Evolutionary conservation across 2,797 vertebrate genomes (phyloP).

Genomic region (Telmatherina bonti): DNA sequence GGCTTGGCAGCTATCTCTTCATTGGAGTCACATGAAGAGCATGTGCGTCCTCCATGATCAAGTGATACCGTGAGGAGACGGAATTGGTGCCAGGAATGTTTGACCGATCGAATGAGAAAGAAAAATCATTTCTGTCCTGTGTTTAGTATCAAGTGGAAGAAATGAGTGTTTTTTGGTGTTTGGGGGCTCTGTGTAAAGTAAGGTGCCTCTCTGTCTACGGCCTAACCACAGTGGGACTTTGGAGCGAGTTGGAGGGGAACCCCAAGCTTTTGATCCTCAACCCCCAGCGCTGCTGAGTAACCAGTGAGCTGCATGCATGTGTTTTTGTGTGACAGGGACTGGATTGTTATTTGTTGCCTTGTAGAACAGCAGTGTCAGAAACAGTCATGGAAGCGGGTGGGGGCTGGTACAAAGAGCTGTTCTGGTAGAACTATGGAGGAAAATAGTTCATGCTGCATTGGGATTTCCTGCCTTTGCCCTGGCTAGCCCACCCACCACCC

Average conservation of each 20-base stretch:
- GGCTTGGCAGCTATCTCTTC: slow-evolving; percentile 53
- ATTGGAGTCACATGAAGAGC: slow-evolving; percentile 85
- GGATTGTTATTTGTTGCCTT: slow-evolving; percentile 62
- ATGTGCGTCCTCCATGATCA: slow-evolving; percentile 77
- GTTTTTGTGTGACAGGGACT: slow-evolving; percentile 61
- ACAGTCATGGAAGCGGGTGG: slow-evolving; percentile 66
- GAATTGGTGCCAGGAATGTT: slow-evolving; percentile 63
- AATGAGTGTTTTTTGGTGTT: slow-evolving; percentile 69
- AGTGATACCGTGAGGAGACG: slow-evolving; percentile 73
- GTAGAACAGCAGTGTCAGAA: slow-evolving; percentile 63
- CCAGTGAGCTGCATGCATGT: slow-evolving; percentile 61
- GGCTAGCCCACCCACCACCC: slow-evolving; percentile 27
- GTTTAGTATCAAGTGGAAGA: slow-evolving; percentile 51
- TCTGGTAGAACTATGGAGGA: slow-evolving; percentile 79
- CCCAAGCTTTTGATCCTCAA: slow-evolving; percentile 78
- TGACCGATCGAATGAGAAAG: slow-evolving; percentile 39
- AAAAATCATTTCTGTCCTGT: slow-evolving; percentile 50
- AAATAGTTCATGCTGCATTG: slow-evolving; percentile 83
- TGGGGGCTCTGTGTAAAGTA: slow-evolving; percentile 72
- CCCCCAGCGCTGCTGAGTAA: slow-evolving; percentile 71
- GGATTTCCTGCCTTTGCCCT: slow-evolving; percentile 84
- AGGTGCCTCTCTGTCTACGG: slow-evolving; percentile 82
- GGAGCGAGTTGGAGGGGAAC: slow-evolving; percentile 77
- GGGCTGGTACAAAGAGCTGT: slow-evolving; percentile 77
- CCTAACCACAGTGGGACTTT: slow-evolving; percentile 77